Conservation (phyloP, 2,797 vertebrate genomes). For the Peromyscus attwateri region DNA sequence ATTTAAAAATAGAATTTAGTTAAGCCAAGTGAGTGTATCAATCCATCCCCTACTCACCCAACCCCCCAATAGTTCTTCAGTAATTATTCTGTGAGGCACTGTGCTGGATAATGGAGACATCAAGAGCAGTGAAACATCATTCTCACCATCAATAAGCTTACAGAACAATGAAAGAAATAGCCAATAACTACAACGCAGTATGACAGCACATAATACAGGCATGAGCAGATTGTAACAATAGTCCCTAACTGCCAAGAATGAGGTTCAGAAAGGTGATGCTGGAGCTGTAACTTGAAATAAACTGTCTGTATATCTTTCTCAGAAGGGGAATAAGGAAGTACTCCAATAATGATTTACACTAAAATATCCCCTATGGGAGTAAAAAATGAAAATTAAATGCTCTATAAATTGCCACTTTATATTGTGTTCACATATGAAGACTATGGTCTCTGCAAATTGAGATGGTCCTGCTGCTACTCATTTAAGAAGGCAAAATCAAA, state of each 20-base stretch:
- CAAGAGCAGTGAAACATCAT: conserved; percentile 43
- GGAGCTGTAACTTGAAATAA: conserved; percentile 14
- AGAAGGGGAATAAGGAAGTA: neutral
- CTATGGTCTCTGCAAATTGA: neutral
- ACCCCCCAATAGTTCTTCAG: neutral
- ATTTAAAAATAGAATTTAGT: conserved; percentile 45
- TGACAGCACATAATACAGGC: neutral
- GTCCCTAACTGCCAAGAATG: neutral
- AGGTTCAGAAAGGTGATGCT: neutral
- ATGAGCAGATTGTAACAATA: conserved; percentile 2
- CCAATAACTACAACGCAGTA: neutral
- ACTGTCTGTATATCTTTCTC: conserved; percentile 6
- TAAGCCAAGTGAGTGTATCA: neutral
- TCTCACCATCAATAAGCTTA: conserved; percentile 18
- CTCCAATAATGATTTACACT: neutral
- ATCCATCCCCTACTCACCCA: neutral
- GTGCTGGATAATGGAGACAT: conserved; percentile 34
- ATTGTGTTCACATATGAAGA: neutral
- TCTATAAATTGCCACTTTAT: conserved; percentile 37
- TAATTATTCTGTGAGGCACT: conserved; percentile 59
- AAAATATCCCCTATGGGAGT: neutral
- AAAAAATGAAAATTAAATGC: neutral
- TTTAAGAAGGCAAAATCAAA: conserved; percentile 28
- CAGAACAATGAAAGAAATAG: neutral
- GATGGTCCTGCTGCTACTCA: neutral